These are phyloP conservation scores for Hemicordylus capensis DNA, from an alignment of 2,113 vertebrate species.

Conservation along the genomic window DNA sequence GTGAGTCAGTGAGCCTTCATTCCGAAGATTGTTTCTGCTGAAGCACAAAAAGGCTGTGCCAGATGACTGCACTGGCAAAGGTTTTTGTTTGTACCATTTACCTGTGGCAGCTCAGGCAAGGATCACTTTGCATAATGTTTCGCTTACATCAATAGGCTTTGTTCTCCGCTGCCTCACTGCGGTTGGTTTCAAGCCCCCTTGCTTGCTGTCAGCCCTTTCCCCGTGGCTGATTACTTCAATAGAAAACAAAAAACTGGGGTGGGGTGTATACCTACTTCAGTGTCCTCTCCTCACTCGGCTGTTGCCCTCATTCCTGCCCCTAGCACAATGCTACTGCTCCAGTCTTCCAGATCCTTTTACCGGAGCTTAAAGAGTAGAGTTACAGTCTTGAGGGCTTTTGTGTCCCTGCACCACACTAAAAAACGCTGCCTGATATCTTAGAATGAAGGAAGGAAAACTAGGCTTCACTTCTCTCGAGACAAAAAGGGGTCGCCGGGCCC, in stretches of 20 bases:
- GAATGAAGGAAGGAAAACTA: background rate
- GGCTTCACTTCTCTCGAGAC: background rate
- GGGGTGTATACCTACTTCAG: background rate
- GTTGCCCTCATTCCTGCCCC: background rate
- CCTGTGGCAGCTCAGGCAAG: constrained; percentile 58
- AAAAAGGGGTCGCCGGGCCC: no score
- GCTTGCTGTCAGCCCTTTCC: background rate
- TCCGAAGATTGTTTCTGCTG: background rate
- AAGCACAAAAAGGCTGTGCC: constrained; percentile 40
- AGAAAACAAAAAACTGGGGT: background rate
- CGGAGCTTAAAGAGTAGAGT: constrained; percentile 21
- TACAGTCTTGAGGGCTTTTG: constrained; percentile 4
- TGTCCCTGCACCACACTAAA: background rate
- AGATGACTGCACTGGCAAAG: constrained; percentile 21
- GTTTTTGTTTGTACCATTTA: constrained; percentile 40
- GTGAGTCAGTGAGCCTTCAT: constrained; percentile 23
- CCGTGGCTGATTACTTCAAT: background rate
- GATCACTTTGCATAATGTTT: constrained; percentile 50
- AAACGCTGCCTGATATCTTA: background rate
- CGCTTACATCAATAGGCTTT: constrained; percentile 73
- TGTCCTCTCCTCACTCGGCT: background rate
- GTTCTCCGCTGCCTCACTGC: constrained; percentile 73
- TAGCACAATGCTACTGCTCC: constrained; percentile 47
- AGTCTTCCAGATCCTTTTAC: constrained; percentile 33
- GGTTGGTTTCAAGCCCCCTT: constrained; percentile 43